Conservation (phyloP, 2,113 vertebrate genomes). For the Genyomyrus donnyi region DNA sequence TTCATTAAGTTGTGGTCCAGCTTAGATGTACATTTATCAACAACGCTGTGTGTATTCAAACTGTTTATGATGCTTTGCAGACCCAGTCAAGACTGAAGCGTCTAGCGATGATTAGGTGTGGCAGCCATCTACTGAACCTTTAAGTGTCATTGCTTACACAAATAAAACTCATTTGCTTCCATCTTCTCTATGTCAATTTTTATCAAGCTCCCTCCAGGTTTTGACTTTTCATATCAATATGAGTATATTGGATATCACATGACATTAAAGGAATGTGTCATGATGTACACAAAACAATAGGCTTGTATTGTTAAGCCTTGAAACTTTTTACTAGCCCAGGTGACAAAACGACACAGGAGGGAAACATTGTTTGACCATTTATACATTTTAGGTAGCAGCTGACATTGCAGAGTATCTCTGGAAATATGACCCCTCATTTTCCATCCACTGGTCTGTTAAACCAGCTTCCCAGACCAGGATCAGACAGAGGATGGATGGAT, state of each 20-base stretch:
- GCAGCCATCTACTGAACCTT: neutral
- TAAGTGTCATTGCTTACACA: neutral
- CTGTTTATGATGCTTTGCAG: neutral
- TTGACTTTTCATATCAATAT: neutral
- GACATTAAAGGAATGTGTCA: neutral
- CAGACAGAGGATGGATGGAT: neutral
- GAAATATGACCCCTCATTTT: neutral
- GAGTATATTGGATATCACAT: neutral
- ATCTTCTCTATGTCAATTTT: neutral
- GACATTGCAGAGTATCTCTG: neutral
- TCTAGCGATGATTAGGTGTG: neutral
- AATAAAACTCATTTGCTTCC: neutral
- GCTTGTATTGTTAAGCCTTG: neutral
- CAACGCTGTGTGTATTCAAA: neutral
- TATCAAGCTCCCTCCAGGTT: neutral
- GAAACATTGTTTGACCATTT: neutral
- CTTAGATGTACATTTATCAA: neutral
- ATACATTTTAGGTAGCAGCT: neutral
- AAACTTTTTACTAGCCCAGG: neutral
- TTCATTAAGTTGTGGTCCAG: neutral
- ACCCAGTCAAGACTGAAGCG: conserved; percentile 5
- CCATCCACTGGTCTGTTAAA: neutral
- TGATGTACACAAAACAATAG: neutral
- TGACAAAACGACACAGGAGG: neutral
- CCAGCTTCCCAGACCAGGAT: neutral